Conservation (phyloP, 2,113 vertebrate species). For the Theropithecus gelada region DNA sequence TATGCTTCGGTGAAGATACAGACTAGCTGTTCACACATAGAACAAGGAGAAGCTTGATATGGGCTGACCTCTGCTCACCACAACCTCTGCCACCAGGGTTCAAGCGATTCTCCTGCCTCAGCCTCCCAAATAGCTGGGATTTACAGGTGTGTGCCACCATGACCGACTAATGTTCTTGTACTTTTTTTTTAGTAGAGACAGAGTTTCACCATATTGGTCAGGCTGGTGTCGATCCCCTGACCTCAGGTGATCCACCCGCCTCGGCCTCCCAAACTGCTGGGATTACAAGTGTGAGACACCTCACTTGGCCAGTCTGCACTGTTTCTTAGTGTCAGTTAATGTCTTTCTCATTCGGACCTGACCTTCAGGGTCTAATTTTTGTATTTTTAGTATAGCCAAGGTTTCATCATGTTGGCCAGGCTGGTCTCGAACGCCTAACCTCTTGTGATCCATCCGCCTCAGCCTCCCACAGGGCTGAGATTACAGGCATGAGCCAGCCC, state of each 20-base stretch:
- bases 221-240: too few species aligned
- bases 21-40: not conserved
- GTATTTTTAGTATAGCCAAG: not conserved
- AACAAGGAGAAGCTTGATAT: not conserved
- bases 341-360: not conserved
- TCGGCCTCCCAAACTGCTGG: too few species aligned
- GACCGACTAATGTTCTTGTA: fast-evolving
- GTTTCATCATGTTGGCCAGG: not conserved
- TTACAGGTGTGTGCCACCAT: too few species aligned
- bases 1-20: not conserved
- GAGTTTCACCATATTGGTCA: too few species aligned
- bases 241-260: too few species aligned
- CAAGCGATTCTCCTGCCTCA: too few species aligned
- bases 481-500: not conserved
- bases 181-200: too few species aligned
- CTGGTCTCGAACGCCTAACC: not conserved
- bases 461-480: not conserved
- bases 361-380: not conserved
- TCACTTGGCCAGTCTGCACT: not conserved
- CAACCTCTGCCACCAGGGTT: too few species aligned
- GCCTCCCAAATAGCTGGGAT: too few species aligned
- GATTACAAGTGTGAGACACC: too few species aligned
- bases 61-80: not conserved
- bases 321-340: not conserved
- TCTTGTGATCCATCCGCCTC: not conserved